A percentile compares a stretch with the other conserved stretches of the same genome.
phyloP scores from a whole-genome alignment of 2,888 invertebrate genomes.

The Ennomos erosarius region DNA sequence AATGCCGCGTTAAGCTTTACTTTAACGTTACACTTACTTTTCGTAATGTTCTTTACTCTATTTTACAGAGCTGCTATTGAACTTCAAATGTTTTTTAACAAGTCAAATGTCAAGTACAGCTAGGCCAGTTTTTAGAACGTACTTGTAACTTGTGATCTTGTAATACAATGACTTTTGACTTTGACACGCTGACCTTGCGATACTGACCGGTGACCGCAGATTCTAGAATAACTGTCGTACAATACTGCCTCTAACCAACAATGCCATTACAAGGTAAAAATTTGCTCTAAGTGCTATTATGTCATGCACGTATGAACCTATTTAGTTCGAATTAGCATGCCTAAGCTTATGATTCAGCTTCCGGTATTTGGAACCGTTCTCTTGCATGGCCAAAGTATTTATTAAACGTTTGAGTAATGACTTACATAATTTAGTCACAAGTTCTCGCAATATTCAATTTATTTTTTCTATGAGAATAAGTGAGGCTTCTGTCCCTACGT shows the following conservation, averaged over 20 bases:
- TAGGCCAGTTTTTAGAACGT: conserved; percentile 31
- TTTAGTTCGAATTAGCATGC: conserved; percentile 22
- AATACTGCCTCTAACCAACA: conserved; percentile 25
- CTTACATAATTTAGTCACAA: no score
- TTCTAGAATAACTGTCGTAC: conserved; percentile 36
- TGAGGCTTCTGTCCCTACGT: conserved; percentile 26
- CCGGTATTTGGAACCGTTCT: conserved; percentile 17
- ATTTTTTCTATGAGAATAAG: no score
- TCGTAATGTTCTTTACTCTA: conserved; percentile 4
- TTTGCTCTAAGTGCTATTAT: conserved; percentile 10
- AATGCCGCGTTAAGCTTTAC: no score
- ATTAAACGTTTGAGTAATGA: neutral
- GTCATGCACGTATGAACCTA: conserved; percentile 23
- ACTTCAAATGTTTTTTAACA: conserved; percentile 21
- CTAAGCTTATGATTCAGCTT: conserved; percentile 7
- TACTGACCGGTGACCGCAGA: conserved; percentile 40
- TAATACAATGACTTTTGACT: conserved; percentile 34
- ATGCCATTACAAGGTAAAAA: conserved; percentile 17
- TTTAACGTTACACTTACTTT: no score
- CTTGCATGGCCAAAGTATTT: conserved; percentile 13
- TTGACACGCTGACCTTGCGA: conserved; percentile 26
- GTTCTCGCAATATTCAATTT: no score
- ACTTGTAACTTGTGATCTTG: conserved; percentile 18
- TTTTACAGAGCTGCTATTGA: conserved; percentile 7
- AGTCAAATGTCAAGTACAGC: conserved; percentile 25